Conservation (phyloP, 2,797 vertebrate species). For the Gambusia yucatana region DNA sequence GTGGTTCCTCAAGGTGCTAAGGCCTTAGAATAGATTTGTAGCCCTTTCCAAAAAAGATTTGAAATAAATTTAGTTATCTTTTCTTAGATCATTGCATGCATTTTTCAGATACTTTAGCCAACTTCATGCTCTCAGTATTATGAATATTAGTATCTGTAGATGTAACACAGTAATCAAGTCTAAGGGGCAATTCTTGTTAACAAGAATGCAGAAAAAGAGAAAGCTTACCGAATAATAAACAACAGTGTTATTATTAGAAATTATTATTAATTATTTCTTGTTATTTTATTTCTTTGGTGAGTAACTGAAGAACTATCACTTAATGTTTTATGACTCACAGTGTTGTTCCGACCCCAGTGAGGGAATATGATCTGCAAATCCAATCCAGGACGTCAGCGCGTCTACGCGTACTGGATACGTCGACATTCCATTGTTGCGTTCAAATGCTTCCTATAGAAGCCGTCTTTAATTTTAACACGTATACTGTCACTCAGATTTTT, state of each 20-base stretch:
- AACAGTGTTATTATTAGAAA: not conserved
- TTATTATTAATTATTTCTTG: not conserved
- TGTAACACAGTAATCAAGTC: not conserved
- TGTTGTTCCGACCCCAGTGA: not conserved
- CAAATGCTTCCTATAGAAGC: not conserved
- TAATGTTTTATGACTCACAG: not conserved
- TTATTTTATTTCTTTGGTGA: not conserved
- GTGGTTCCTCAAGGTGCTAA: not conserved
- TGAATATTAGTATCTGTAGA: not conserved
- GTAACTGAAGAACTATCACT: not conserved
- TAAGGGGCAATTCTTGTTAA: not conserved
- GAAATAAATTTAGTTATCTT: not conserved
- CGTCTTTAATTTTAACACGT: not conserved
- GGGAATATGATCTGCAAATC: not conserved
- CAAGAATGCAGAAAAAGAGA: not conserved
- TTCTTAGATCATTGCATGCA: not conserved
- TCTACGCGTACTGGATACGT: conserved; percentile 40
- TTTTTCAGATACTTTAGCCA: not conserved
- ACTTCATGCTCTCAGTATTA: not conserved
- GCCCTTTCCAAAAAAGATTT: not conserved
- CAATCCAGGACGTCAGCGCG: conserved; percentile 49
- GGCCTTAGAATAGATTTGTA: not conserved
- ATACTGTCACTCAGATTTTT: too few species aligned
- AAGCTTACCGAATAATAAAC: not conserved
- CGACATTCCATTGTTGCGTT: conserved; percentile 48